These are phyloP conservation scores for Dolichotis patagonum DNA, from an alignment of 2,113 vertebrate genomes.

Conservation along the genomic window DNA sequence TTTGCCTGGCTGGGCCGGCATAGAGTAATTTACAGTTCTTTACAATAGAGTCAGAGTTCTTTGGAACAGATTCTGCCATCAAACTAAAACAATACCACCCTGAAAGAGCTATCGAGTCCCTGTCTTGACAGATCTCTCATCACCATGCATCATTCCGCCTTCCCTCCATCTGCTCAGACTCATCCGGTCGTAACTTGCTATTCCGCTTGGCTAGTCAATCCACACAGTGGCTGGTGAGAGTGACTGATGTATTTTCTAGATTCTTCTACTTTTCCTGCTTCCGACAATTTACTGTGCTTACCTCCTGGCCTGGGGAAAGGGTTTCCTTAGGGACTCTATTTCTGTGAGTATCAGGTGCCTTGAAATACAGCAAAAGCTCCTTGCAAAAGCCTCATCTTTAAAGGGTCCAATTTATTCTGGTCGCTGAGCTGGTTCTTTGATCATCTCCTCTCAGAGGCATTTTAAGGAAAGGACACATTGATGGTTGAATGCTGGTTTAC, in stretches of 20 bases:
- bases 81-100: slow-evolving; percentile 11
- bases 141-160: not conserved
- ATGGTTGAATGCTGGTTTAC: not conserved
- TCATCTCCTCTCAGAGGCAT: not conserved
- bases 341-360: not conserved
- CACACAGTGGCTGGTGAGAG: not conserved
- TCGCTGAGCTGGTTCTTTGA: not conserved
- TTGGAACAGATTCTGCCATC: not conserved
- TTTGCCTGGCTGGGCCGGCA: not conserved
- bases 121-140: not conserved
- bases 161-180: not conserved
- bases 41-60: not conserved
- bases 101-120: not conserved
- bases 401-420: not conserved
- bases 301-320: not conserved
- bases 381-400: not conserved
- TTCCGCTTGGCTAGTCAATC: slow-evolving; percentile 26
- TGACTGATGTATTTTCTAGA: slow-evolving; percentile 38
- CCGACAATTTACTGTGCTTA: slow-evolving; percentile 24
- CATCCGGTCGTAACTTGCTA: not conserved
- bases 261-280: slow-evolving; percentile 31
- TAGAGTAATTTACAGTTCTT: not conserved
- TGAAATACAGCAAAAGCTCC: not conserved
- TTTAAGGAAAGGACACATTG: slow-evolving; percentile 28
- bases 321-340: slow-evolving; percentile 43